Evolutionary conservation across 2,888 invertebrate genomes (phyloP).

Genomic region (Eilema griseolum): DNA sequence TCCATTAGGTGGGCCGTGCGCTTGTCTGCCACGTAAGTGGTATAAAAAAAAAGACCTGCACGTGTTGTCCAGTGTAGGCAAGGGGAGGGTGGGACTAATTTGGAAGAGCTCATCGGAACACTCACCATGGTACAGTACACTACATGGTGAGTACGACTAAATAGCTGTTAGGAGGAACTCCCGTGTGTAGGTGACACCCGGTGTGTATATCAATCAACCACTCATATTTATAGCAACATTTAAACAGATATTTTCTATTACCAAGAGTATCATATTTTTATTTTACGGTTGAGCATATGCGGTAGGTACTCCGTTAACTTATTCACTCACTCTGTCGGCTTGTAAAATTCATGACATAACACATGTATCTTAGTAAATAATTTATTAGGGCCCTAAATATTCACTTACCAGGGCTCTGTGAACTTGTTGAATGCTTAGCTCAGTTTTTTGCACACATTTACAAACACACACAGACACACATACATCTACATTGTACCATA

Average conservation of each 20-base stretch:
- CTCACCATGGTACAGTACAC: too few relatives aligned
- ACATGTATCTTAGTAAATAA: slow-evolving; percentile 30
- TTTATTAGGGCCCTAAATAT: slow-evolving; percentile 39
- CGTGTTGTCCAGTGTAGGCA: too few relatives aligned
- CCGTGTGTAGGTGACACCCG: too few relatives aligned
- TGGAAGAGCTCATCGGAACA: too few relatives aligned
- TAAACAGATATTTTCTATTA: neutral
- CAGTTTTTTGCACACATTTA: neutral
- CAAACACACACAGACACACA: too few relatives aligned
- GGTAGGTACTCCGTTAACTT: slow-evolving; percentile 10
- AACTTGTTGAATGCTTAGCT: slow-evolving; percentile 7
- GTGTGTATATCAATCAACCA: neutral
- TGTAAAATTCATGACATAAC: slow-evolving; percentile 13
- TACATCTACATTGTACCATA: neutral
- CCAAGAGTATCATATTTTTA: slow-evolving; percentile 13
- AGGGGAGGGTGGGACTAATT: too few relatives aligned
- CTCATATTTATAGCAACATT: neutral
- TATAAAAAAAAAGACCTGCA: too few relatives aligned
- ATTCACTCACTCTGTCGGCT: slow-evolving; percentile 14
- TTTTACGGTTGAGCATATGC: neutral
- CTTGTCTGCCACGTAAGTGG: too few relatives aligned
- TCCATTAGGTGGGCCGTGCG: too few relatives aligned
- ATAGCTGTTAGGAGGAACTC: too few relatives aligned
- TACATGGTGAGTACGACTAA: too few relatives aligned
- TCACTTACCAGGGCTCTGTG: slow-evolving; percentile 24